phyloP scores from a whole-genome alignment of 2,797 vertebrate genomes.

The Pangasius krempfi region DNA sequence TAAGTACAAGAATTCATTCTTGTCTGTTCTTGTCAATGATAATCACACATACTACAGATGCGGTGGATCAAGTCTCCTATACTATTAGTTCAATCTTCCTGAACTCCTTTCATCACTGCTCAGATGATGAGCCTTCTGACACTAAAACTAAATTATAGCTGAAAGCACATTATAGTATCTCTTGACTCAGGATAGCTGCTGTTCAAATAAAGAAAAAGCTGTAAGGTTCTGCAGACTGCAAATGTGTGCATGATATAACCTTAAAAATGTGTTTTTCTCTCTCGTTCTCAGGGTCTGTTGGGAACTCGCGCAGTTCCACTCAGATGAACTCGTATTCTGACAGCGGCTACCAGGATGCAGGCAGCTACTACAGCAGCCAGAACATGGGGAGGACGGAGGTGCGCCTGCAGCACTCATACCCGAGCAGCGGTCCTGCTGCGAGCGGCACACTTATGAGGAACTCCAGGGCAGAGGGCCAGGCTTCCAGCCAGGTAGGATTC shows the following conservation, averaged over 20 bases:
- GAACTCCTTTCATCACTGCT: constrained; percentile 19
- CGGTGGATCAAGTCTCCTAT: background rate
- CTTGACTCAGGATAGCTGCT: background rate
- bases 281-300: constrained; percentile 81
- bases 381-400: constrained; percentile 83
- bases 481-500: constrained; percentile 84
- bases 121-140: background rate
- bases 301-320: constrained; percentile 93
- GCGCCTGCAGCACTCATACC: constrained; percentile 86
- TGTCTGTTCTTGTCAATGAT: background rate
- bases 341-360: constrained; percentile 95
- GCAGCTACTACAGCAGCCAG: constrained; percentile 90
- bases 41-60: background rate
- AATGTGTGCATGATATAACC: background rate
- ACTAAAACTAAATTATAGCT: constrained; percentile 12
- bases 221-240: background rate
- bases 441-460: constrained; percentile 79
- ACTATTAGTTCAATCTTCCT: constrained; percentile 25
- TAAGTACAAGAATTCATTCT: background rate
- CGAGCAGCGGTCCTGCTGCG: constrained; percentile 72
- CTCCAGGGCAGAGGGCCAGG: constrained; percentile 90
- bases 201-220: background rate
- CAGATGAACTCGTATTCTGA: constrained; percentile 99
- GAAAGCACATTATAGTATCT: background rate
- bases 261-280: background rate